These are phyloP conservation scores for Bradypodion ventrale DNA, from an alignment of 2,797 vertebrate genomes.

Conservation along the genomic window DNA sequence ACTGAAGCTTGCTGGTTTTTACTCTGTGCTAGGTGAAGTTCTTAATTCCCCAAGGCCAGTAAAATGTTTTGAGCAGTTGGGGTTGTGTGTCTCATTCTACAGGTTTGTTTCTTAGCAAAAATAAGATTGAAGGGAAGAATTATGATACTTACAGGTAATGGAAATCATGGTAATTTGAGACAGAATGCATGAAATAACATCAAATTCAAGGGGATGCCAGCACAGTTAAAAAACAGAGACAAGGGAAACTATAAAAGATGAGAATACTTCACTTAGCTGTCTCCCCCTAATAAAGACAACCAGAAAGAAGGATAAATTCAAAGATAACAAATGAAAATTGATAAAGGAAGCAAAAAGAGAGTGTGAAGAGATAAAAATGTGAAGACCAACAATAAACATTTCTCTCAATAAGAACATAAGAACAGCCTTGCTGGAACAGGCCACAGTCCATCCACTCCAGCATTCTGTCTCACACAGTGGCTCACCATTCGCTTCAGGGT, in stretches of 20 bases:
- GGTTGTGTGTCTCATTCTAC: background rate
- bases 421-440: too few relatives aligned
- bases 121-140: background rate
- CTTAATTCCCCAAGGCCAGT: too few relatives aligned
- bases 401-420: background rate
- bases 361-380: background rate
- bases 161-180: background rate
- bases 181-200: background rate
- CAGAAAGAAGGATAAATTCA: background rate
- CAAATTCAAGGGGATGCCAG: background rate
- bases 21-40: background rate
- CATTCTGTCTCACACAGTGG: too few relatives aligned
- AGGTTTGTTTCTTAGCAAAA: background rate
- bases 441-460: too few relatives aligned
- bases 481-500: too few relatives aligned
- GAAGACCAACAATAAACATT: background rate
- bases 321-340: background rate
- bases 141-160: background rate
- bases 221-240: background rate
- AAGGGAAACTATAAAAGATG: background rate
- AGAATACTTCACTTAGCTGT: background rate
- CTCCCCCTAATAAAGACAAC: background rate
- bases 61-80: too few relatives aligned
- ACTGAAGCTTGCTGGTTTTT: background rate
- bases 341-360: background rate